A percentile compares a stretch with the other conserved stretches of the same genome.
Conservation (phyloP, 2,888 invertebrate genomes). For the Xanthia icteritia region DNA sequence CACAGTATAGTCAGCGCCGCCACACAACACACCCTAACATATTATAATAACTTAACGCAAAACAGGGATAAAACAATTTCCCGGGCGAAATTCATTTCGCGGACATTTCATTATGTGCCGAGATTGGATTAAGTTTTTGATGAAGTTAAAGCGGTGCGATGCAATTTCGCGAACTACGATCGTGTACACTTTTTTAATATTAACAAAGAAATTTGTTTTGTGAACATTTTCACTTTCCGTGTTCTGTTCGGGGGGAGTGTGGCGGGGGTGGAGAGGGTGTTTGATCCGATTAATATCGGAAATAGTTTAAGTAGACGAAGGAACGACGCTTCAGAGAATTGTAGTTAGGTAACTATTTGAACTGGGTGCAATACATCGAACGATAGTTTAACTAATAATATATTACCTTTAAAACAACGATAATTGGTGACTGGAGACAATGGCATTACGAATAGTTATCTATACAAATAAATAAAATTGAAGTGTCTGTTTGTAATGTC, state of each 20-base stretch:
- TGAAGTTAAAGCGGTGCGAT: slow-evolving; percentile 64
- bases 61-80: slow-evolving; percentile 62
- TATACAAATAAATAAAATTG: no score
- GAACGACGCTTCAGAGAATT: not conserved
- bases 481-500: no score
- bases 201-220: slow-evolving; percentile 28
- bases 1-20: not conserved
- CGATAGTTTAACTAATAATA: not conserved
- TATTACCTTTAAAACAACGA: not conserved
- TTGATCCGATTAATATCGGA: slow-evolving; percentile 14
- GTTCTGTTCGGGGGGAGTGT: not conserved
- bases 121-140: slow-evolving; percentile 69
- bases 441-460: no score
- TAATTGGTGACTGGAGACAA: no score
- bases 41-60: slow-evolving; percentile 65
- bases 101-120: slow-evolving; percentile 66
- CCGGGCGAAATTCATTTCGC: slow-evolving; percentile 61
- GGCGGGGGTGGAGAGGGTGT: not conserved
- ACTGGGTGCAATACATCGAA: not conserved
- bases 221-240: slow-evolving; percentile 5
- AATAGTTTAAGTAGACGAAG: slow-evolving; percentile 11
- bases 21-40: slow-evolving; percentile 34
- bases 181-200: slow-evolving; percentile 25
- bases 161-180: slow-evolving; percentile 45
- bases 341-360: not conserved